These are phyloP conservation scores for Piliocolobus tephrosceles DNA, from an alignment of 2,113 vertebrate genomes.

Conservation along the genomic window DNA sequence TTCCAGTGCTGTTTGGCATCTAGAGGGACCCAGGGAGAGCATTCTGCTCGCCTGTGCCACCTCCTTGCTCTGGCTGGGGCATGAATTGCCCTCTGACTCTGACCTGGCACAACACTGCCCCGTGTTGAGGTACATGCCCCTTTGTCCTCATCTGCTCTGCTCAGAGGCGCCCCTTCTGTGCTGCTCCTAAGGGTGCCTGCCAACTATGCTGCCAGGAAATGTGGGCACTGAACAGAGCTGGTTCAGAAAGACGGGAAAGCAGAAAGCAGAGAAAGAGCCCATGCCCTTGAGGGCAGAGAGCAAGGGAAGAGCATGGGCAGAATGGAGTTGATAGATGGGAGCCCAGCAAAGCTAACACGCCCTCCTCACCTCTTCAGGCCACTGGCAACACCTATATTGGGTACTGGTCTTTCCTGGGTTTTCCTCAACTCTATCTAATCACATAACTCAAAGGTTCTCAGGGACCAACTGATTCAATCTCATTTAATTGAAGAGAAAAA, in stretches of 20 bases:
- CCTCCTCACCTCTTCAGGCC: background rate
- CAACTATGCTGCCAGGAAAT: background rate
- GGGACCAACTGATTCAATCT: background rate
- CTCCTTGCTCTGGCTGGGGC: constrained; percentile 26
- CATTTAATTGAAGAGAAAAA: background rate
- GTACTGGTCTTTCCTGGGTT: background rate
- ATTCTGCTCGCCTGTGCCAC: background rate
- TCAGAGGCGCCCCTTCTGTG: background rate
- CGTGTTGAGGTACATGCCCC: background rate
- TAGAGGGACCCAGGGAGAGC: constrained; percentile 46
- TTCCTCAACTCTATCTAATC: background rate
- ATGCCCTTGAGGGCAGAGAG: background rate
- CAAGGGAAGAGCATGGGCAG: background rate
- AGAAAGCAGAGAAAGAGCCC: background rate
- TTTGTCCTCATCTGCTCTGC: constrained; percentile 51
- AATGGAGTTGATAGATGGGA: background rate
- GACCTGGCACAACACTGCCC: background rate
- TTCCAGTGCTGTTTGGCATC: constrained; percentile 60
- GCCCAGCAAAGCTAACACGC: background rate
- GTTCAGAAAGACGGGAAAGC: background rate
- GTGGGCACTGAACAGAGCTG: background rate
- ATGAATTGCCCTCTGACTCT: constrained; percentile 32
- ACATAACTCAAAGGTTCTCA: background rate
- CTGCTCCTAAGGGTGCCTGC: background rate
- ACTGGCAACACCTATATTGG: background rate